A percentile compares a stretch with the other conserved stretches of the same genome.
Conservation (phyloP, 1,140 invertebrate genomes). For the Ceratina calcarata region DNA sequence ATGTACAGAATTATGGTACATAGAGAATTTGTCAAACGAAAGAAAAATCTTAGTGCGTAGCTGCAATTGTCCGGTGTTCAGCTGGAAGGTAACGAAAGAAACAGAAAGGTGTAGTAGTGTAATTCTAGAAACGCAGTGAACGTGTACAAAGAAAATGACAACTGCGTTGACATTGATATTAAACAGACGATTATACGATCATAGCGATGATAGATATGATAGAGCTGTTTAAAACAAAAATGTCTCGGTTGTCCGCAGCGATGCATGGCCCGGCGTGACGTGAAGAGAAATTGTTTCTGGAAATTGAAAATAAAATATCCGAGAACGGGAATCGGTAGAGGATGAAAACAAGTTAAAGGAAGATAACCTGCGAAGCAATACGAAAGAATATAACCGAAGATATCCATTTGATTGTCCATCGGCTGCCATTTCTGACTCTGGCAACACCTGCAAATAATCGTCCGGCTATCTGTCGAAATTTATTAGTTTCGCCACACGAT, state of each 20-base stretch:
- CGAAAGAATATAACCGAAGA: conserved; percentile 42
- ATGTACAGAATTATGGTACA: too few species aligned
- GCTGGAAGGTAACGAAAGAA: neutral
- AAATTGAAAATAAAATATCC: conserved; percentile 45
- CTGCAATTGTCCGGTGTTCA: conserved; percentile 17
- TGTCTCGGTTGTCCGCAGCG: conserved; percentile 40
- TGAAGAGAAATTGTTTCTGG: conserved; percentile 36
- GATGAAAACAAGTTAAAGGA: neutral
- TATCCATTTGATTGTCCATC: conserved; percentile 56
- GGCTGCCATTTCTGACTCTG: conserved; percentile 60
- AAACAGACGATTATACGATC: conserved; percentile 30
- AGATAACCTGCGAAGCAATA: neutral
- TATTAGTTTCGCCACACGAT: conserved; percentile 52
- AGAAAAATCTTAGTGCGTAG: neutral
- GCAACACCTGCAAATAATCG: conserved; percentile 64
- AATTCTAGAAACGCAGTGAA: neutral
- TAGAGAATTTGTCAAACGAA: neutral
- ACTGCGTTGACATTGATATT: conserved; percentile 34
- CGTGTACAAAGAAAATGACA: conserved; percentile 27
- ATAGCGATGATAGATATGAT: neutral
- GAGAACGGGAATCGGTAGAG: neutral
- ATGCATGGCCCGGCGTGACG: conserved; percentile 12
- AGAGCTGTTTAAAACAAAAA: neutral
- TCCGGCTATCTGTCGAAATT: conserved; percentile 53
- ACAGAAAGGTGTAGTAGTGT: too few species aligned